These are phyloP conservation scores for Herpetotheres cachinnans DNA, from an alignment of 2,113 vertebrate genomes.

Conservation along the genomic window DNA sequence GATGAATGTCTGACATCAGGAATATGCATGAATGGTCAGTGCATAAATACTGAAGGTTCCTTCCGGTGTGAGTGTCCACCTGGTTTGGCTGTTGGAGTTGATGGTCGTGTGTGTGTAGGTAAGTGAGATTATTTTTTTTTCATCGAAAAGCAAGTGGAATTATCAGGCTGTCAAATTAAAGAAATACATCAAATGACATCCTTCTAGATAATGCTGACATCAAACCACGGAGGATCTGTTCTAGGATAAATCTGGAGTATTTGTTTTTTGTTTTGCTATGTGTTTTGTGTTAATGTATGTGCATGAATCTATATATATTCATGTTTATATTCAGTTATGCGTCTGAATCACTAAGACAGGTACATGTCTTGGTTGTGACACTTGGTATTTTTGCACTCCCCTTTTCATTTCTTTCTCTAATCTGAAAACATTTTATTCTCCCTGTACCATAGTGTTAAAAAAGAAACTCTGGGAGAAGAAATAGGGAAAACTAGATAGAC, in stretches of 20 bases:
- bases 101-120: conserved; percentile 80
- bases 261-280: background rate
- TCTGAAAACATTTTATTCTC: background rate
- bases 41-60: conserved; percentile 79
- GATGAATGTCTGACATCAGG: conserved; percentile 80
- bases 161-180: background rate
- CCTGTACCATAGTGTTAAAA: background rate
- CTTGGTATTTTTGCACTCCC: background rate
- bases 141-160: background rate
- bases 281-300: background rate
- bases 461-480: background rate
- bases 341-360: background rate
- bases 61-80: conserved; percentile 79
- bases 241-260: background rate
- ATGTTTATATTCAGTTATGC: background rate
- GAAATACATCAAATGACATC: background rate
- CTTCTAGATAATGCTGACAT: background rate
- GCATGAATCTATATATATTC: background rate
- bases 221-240: background rate
- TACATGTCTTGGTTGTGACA: background rate
- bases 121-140: background rate
- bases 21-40: conserved; percentile 80
- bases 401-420: background rate
- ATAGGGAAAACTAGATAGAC: background rate
- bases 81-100: conserved; percentile 75